Base-by-base conservation (phyloP, 2,797 vertebrate species). In the Neosilurus mollespiculum region DNA sequence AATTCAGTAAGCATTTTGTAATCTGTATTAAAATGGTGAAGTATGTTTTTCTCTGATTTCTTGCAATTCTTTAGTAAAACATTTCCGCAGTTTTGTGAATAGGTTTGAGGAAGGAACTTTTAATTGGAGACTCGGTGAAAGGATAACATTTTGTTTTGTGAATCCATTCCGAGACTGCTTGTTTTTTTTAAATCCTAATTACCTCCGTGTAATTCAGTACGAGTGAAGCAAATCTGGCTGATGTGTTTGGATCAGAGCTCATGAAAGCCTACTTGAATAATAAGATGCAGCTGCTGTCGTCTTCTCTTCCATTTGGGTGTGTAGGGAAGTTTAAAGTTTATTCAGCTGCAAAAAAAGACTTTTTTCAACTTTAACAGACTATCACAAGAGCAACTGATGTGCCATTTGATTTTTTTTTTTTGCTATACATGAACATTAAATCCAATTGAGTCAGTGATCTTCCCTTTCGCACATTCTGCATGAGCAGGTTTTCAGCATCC, bases 401-500 rank as follows among this genome's bases (percentile, higher is more conserved):
- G 58, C 37, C 61, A n/a, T 69, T 9, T 58, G 26, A 34, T 37
- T 51, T 26, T 24, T 24, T 59, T 67, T 51, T 43, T 71, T 0
- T 24, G 16, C 51, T 67, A 24, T 75, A 59, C 59, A 15, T 58
- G 58, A 81, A 49, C 71, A 69, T 20, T 76, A 26, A 61, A 12
- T n/a, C 53, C 51, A 15, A 24, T 15, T 59, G 51, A 64, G 30
- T 30, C 73, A 59, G 37, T 59, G 65, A 30, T 81, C 64, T 69
- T 34, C 20, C 18, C 69, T 66, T 64, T 67, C 34, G n/a, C 72
- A 9, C 58, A 56, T 12, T 71, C 73, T 78, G 58, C 43, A 49
- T 65, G 58, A 79, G 65, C 82, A 54, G 75, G 69, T 82, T 43
- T 43, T 73, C 77, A 73, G 15, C 20, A 43, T 78, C 78, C 6